Evolutionary conservation across 2,888 invertebrate genomes (phyloP).

Genomic region (Caenorhabditis virilis): DNA sequence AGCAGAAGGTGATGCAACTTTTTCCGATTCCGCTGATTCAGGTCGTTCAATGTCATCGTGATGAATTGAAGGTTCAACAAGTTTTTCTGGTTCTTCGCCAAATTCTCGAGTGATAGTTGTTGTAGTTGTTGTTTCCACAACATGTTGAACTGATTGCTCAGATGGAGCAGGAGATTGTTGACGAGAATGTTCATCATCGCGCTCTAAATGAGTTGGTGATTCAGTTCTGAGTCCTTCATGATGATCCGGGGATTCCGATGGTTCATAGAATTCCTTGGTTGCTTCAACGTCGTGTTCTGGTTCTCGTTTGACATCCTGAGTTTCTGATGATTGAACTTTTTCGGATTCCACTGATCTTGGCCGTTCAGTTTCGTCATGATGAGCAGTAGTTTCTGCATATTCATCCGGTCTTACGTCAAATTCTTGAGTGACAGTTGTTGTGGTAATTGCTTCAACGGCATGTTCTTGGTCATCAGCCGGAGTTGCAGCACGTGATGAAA

Average conservation of each 20-base stretch:
- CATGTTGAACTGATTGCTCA: background rate
- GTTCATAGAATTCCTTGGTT: slow-evolving; percentile 1
- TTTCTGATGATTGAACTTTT: slow-evolving; percentile 1
- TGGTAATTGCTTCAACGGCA: slow-evolving; percentile 23
- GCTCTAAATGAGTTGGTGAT: background rate
- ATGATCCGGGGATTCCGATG: background rate
- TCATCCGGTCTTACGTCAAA: slow-evolving; percentile 5
- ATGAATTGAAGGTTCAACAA: no score
- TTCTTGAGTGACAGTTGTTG: slow-evolving; percentile 28
- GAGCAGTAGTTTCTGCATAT: no score
- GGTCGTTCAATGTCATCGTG: background rate
- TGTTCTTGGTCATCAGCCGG: no score
- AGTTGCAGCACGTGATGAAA: background rate
- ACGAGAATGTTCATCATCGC: background rate
- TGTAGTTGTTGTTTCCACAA: slow-evolving; percentile 5
- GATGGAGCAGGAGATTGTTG: background rate
- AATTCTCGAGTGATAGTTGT: slow-evolving; percentile 12
- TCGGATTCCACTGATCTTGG: no score
- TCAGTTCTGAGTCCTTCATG: background rate
- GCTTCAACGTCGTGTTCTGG: background rate
- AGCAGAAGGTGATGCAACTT: background rate
- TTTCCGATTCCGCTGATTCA: background rate
- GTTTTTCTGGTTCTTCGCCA: slow-evolving; percentile 9
- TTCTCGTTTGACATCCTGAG: slow-evolving; percentile 3
- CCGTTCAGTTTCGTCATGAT: no score